Evolutionary conservation across 2,888 invertebrate species (phyloP).

Genomic region (Diaperis boleti): DNA sequence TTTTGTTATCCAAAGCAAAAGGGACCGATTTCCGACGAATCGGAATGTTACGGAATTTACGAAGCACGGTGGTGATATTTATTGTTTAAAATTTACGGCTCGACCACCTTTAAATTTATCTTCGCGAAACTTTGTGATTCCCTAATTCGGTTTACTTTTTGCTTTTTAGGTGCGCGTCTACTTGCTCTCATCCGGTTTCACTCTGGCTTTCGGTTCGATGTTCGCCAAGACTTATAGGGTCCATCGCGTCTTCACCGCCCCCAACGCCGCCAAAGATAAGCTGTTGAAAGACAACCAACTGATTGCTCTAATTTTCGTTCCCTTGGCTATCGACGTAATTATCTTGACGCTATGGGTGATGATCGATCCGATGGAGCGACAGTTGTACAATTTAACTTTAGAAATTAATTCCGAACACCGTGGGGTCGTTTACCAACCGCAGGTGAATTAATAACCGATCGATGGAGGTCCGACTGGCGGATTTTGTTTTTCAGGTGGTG

Average conservation of each 20-base stretch:
- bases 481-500: constrained; percentile 77
- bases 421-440: constrained; percentile 88
- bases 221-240: constrained; percentile 95
- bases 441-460: constrained; percentile 70
- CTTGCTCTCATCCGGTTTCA: constrained; percentile 90
- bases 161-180: constrained; percentile 85
- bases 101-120: too few species aligned
- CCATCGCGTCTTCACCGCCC: constrained; percentile 88
- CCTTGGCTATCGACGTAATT: constrained; percentile 85
- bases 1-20: too few species aligned
- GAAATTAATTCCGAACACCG: constrained; percentile 82
- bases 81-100: too few species aligned
- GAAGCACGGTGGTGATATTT: too few species aligned
- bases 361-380: constrained; percentile 89
- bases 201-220: constrained; percentile 93
- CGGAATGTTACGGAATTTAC: too few species aligned
- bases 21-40: too few species aligned
- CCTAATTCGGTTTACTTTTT: too few species aligned
- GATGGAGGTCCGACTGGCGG: constrained; percentile 79
- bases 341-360: constrained; percentile 87
- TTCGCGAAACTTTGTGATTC: too few species aligned
- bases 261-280: constrained; percentile 89
- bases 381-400: constrained; percentile 84
- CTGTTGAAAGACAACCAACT: constrained; percentile 91
- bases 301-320: constrained; percentile 84